phyloP scores from a whole-genome alignment of 1,140 invertebrate species.

The Cataglyphis hispanica region DNA sequence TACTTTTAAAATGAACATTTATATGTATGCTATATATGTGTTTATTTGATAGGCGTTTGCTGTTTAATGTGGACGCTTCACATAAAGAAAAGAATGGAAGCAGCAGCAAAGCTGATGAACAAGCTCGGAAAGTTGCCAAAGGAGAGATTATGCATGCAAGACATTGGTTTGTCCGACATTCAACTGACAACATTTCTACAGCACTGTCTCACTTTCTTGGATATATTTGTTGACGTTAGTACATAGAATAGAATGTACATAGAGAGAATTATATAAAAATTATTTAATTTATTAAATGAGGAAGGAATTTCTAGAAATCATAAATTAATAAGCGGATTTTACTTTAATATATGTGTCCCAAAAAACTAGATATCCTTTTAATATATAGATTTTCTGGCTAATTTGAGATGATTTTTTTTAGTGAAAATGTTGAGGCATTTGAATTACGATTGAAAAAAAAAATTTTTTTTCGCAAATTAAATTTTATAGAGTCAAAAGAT shows the following conservation, averaged over 20 bases:
- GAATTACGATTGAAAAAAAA: too few species aligned
- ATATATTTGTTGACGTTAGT: constrained; percentile 91
- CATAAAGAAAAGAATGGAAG: constrained; percentile 91
- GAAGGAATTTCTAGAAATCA: neutral
- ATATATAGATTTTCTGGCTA: too few species aligned
- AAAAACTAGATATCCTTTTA: too few species aligned
- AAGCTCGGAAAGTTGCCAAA: constrained; percentile 96
- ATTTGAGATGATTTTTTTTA: too few species aligned
- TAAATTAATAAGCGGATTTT: neutral
- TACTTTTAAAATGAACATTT: neutral
- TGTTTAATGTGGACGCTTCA: constrained; percentile 96
- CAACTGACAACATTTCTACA: constrained; percentile 91
- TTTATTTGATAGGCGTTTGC: constrained; percentile 88
- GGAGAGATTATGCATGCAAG: constrained; percentile 92
- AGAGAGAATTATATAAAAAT: neutral
- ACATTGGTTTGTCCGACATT: constrained; percentile 91
- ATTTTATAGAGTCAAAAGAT: too few species aligned
- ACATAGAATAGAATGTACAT: constrained; percentile 38
- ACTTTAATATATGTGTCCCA: neutral
- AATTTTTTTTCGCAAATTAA: too few species aligned
- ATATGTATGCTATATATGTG: neutral
- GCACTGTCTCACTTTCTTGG: constrained; percentile 90
- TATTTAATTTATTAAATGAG: constrained; percentile 2
- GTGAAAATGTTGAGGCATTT: too few species aligned
- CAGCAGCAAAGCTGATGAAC: constrained; percentile 92